Base-by-base conservation (phyloP, 2,797 vertebrate species). In the Neoniphon sammara region DNA sequence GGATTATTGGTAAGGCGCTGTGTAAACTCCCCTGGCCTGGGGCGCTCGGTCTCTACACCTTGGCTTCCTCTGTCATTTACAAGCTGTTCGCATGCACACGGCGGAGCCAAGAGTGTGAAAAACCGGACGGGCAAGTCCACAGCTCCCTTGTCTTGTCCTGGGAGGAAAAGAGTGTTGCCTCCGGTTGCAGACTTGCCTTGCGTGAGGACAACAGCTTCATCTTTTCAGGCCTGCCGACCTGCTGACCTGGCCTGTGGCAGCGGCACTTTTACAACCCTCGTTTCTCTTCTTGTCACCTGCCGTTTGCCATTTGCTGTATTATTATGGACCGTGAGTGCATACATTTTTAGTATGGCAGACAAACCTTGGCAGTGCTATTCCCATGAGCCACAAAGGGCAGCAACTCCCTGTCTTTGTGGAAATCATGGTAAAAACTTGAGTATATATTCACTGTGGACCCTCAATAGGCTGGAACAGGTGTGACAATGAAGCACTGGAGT, bases 11-110 rank as follows among this genome's bases (percentile, higher is more conserved):
- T 83, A 88, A 68, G 80, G 81, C 82, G 44, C 90, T 95, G 89
- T 95, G 93, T 95, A 95, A 95, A 94, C 94, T 95, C 91, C 91
- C 88, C 77, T 90, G 83, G 90, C 94, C 93, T 36, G 30, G 69
- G 92, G 94, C 93, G 8, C 65, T 90, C 61, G 74, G 73, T 88
- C 91, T 92, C 77, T 89, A 87, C 93, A 93, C 93, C 90, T 93
- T 80, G 69, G 85, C 90, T 94, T 95, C 94, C 94, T 91, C 89
- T 85, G 87, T 82, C 84, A 78, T 90, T 93, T 93, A 93, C 90
- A 92, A 91, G 90, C 82, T 85, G 82, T 87, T 94, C 61, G 79
- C 93, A 92, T 94, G 93, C 93, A 91, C 80, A 71, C 54, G 49
- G 66, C 70, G 21, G 50, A 77, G 85, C 70, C 78, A 78, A 78